These are phyloP conservation scores for Condylostylus longicornis DNA, from an alignment of 1,140 invertebrate genomes.

Conservation along the genomic window DNA sequence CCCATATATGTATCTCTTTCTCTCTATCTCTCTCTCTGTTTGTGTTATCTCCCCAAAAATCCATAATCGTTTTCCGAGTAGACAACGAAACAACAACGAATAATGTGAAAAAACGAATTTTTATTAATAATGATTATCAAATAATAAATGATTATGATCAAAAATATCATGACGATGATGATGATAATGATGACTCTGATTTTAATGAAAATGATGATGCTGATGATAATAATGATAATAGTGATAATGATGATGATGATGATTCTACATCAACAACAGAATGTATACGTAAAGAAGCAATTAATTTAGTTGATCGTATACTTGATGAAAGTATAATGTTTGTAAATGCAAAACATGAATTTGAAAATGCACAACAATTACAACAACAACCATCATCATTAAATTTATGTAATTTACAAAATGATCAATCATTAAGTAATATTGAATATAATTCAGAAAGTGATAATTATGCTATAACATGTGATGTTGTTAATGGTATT, in stretches of 20 bases:
- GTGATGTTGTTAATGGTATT: constrained; percentile 28
- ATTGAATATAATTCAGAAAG: constrained; percentile 30
- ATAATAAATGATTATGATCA: no score
- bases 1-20: no score
- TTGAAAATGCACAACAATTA: constrained; percentile 10
- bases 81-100: no score
- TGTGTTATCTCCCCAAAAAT: no score
- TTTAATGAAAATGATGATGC: not conserved
- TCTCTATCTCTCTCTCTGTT: no score
- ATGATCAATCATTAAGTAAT: constrained; percentile 17
- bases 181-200: not conserved
- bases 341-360: constrained; percentile 19
- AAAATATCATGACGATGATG: not conserved
- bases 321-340: constrained; percentile 29
- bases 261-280: constrained; percentile 12
- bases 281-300: constrained; percentile 25
- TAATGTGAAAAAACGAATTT: no score
- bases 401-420: constrained; percentile 4
- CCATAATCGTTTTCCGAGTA: no score
- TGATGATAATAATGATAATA: not conserved
- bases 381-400: not conserved
- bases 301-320: constrained; percentile 28
- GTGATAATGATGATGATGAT: constrained; percentile 1
- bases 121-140: no score
- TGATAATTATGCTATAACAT: constrained; percentile 32